Base-by-base conservation (phyloP, 2,797 vertebrate genomes). In the Dermochelys coriacea region DNA sequence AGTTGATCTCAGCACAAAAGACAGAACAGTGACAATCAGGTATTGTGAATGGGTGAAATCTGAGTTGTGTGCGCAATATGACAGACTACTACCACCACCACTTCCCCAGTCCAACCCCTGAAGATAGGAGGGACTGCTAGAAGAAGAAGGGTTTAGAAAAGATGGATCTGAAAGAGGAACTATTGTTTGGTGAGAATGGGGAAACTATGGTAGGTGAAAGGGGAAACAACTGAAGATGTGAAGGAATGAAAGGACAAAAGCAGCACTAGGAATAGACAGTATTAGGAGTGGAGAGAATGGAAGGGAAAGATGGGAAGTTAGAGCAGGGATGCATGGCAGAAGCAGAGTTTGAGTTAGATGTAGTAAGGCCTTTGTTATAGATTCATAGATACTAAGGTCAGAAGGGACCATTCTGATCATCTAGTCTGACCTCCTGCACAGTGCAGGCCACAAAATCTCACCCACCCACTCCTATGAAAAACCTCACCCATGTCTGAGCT, bases 1-100 rank as follows among this genome's bases (percentile, higher is more conserved):
- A n/a, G 81, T 3, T 41, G 8, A 71, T 37, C 31, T n/a, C 2
- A 34, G 1, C 1, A 27, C 37, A 2, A 31, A 88, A 85, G 11
- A 82, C 14, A 79, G n/a, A 31, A 4, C 77, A 81, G 4, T 2
- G 9, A n/a, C 31, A 84, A 31, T 59, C 9, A 87, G 8, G n/a
- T 37, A 37, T 8, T 14, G 8, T n/a, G 7, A 68, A 41, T 18
- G 12, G 31, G 10, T 81, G 47, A 9, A 54, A 14, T 59, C 37
- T 57, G 54, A 8, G 31, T 16, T 81, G 10, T 0, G 0, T n/a
- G 79, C 54, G 29, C 55, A 79, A 78, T 4, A 74, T 4, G 80
- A 12, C 34, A 59, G 81, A 88, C 9, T 15, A 86, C 9, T 11
- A 86, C 7, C 57, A 79, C 23, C 34, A 21, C 37, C 19, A 23